These are phyloP conservation scores for Petromus typicus DNA, from an alignment of 2,113 vertebrate genomes.

Conservation along the genomic window DNA sequence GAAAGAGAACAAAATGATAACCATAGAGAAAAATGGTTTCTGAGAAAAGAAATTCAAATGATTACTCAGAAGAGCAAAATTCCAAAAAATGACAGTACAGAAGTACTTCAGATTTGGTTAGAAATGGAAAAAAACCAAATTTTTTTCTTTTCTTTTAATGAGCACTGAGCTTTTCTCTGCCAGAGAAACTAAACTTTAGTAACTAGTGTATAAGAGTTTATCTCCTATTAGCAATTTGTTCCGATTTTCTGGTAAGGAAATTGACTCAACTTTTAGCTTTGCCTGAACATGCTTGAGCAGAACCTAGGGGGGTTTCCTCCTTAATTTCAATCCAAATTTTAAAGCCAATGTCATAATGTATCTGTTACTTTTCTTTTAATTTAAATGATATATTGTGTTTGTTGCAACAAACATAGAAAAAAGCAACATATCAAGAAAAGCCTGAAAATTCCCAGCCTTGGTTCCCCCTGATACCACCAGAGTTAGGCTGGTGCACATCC, in stretches of 20 bases:
- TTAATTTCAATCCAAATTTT: background rate
- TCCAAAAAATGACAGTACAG: constrained; percentile 1
- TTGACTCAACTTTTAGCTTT: background rate
- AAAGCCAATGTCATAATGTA: background rate
- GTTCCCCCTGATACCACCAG: background rate
- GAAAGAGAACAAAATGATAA: constrained; percentile 44
- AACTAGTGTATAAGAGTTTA: rapidly evolving
- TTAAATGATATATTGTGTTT: too few relatives aligned
- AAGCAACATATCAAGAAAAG: background rate
- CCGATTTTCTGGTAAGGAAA: background rate
- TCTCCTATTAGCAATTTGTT: rapidly evolving
- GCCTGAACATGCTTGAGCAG: rapidly evolving
- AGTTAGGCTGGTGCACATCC: background rate
- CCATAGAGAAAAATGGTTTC: constrained; percentile 58
- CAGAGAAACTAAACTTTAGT: background rate
- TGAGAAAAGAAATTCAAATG: constrained; percentile 42
- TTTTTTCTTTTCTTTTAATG: background rate
- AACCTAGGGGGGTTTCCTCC: background rate
- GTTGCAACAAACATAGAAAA: background rate
- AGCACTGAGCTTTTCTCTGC: background rate
- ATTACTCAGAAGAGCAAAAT: constrained; percentile 55
- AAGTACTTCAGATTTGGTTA: constrained; percentile 24
- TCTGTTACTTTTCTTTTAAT: background rate
- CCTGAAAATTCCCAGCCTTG: background rate
- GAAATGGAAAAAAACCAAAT: background rate